Percentiles rank a stretch among this genome's conserved stretches.
These are phyloP conservation scores for Pantherophis vulpinus DNA, from an alignment of 2,797 vertebrate species.

Conservation along the genomic window DNA sequence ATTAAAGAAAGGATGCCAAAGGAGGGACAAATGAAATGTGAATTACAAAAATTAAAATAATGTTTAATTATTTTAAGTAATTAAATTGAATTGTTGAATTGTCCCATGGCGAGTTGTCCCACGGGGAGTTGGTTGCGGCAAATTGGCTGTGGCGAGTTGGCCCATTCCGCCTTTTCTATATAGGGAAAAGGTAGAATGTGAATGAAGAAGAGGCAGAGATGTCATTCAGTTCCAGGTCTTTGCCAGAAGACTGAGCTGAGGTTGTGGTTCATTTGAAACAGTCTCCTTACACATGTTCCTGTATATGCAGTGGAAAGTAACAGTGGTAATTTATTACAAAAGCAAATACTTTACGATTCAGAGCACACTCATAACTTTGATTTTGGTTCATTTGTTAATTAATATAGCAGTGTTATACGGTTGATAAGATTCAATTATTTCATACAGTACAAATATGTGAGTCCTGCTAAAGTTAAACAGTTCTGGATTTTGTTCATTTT, in stretches of 20 bases:
- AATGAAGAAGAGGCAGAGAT: background rate
- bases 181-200: background rate
- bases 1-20: background rate
- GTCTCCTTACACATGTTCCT: background rate
- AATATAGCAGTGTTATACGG: background rate
- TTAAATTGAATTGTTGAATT: background rate
- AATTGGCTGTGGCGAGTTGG: no score
- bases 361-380: background rate
- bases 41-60: background rate
- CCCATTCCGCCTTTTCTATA: background rate
- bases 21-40: background rate
- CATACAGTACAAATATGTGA: background rate
- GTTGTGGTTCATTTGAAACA: background rate
- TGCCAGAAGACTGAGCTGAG: background rate
- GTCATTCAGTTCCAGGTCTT: background rate
- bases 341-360: background rate
- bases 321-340: background rate
- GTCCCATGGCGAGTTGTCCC: background rate
- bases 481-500: background rate
- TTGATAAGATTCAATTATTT: background rate
- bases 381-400: background rate
- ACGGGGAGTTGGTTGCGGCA: background rate
- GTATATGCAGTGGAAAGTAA: background rate
- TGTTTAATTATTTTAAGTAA: background rate
- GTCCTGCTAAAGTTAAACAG: background rate